phyloP scores from a whole-genome alignment of 2,113 vertebrate genomes.

The Centrocercus urophasianus region DNA sequence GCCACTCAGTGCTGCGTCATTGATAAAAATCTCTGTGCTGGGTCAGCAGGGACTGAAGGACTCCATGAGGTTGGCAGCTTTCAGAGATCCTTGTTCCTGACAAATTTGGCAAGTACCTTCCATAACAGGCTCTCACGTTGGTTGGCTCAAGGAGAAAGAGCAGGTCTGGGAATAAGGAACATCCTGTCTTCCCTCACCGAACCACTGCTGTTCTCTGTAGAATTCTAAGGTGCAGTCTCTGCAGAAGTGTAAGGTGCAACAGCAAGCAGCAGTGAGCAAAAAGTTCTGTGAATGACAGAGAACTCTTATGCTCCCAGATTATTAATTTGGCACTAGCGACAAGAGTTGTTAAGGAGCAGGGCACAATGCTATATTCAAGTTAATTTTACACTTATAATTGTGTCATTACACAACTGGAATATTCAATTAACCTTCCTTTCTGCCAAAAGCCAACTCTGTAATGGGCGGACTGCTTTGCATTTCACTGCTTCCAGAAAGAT shows the following conservation, averaged over 20 bases:
- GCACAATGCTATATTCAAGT: background rate
- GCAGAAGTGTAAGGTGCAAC: background rate
- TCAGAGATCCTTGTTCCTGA: background rate
- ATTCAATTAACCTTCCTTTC: background rate
- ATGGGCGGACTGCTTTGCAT: fast-evolving
- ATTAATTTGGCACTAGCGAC: constrained; percentile 46
- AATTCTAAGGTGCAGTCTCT: background rate
- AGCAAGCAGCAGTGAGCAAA: constrained; percentile 1
- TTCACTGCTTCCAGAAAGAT: constrained; percentile 13
- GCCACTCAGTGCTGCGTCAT: background rate
- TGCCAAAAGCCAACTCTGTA: background rate
- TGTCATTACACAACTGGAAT: background rate
- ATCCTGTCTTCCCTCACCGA: background rate
- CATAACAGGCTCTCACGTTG: background rate
- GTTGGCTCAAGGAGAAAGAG: background rate
- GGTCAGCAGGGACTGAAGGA: background rate
- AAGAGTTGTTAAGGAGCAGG: background rate
- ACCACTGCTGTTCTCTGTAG: background rate
- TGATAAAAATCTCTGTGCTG: background rate
- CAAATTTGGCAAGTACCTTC: background rate
- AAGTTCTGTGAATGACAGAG: background rate
- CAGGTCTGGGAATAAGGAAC: constrained; percentile 9
- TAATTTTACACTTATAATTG: background rate
- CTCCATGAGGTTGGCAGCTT: background rate
- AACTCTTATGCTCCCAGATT: background rate